These are phyloP conservation scores for Tetropium fuscum DNA, from an alignment of 2,888 invertebrate species.

Conservation along the genomic window DNA sequence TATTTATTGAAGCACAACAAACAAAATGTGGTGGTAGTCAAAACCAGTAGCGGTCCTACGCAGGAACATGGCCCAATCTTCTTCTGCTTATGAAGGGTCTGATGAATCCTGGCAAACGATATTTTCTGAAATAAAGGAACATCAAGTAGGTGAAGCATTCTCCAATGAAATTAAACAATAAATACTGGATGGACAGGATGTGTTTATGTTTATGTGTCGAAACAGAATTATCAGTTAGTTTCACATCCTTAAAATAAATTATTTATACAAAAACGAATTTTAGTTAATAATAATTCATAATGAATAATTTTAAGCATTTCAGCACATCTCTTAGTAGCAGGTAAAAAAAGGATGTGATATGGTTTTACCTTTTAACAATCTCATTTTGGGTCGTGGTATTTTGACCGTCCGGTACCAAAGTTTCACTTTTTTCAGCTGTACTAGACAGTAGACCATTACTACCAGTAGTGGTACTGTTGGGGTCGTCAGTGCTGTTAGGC, in stretches of 20 bases:
- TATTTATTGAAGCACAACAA: neutral
- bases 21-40: neutral
- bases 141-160: too few species aligned
- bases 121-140: slow-evolving; percentile 37
- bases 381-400: slow-evolving; percentile 1
- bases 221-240: too few species aligned
- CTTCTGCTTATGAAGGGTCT: slow-evolving; percentile 35
- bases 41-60: neutral
- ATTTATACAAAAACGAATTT: too few species aligned
- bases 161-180: too few species aligned
- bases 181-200: too few species aligned
- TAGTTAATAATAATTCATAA: too few species aligned
- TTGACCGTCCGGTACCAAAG: slow-evolving; percentile 5
- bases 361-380: slow-evolving; percentile 16
- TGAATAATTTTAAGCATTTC: too few species aligned
- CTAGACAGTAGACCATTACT: slow-evolving; percentile 9
- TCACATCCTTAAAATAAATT: too few species aligned
- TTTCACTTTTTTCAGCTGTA: neutral
- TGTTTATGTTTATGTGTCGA: too few species aligned
- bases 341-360: neutral
- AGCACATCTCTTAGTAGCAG: too few species aligned
- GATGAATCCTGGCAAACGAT: slow-evolving; percentile 38
- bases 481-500: slow-evolving; percentile 3
- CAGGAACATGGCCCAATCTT: neutral
- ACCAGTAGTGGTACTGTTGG: slow-evolving; percentile 25